Evolutionary conservation across 2,888 invertebrate species (phyloP), one percentile per base, ranked within the genome.

Genomic region (Habrosyne pyritoides): DNA sequence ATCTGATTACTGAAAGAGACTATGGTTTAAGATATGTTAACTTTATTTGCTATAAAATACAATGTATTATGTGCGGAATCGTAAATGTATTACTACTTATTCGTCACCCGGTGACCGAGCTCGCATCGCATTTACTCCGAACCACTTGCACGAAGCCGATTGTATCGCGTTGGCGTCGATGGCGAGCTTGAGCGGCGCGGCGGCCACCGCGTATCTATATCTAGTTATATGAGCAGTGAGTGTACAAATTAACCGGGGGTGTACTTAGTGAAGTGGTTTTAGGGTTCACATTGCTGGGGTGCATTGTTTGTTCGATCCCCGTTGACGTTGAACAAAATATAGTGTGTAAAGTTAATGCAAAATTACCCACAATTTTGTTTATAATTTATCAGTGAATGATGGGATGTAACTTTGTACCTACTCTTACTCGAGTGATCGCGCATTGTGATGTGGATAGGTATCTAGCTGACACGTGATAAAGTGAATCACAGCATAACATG

Each of bases 21-120:
- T 92, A 92, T 92, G 89, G 91, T 91, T 91, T 92, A 91, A 91
- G 89, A 91, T 91, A 91, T 89, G 89, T 92, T 92, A 86, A 92
- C 89, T 91, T 92, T 92, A 92, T 91, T 92, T 91, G 91, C 92
- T 91, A 90, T 84, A 83, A 88, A 87, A 90, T 89, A 90, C 87
- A 83, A 89, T 89, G 90, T 91, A 91, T 90, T 90, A 88, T 87
- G 91, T 89, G 91, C 89, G 89, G 87, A 87, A 87, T 89, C 86
- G 83, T 86, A 79, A 83, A 87, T 87, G 90, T 89, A 89, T 86
- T 85, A 84, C 79, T 85, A 84, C 79, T 75, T 83, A 83, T 75
- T 84, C 86, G 87, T 85, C 87, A 82, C 75, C 81, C 72, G 86
- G 83, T 64, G 87, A 86, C 84, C 89, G 89, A 87, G 79, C 87